Percentiles rank a stretch among this genome's conserved stretches.
These are phyloP conservation scores for Chelon auratus DNA, from an alignment of 2,797 vertebrate genomes.

Conservation along the genomic window DNA sequence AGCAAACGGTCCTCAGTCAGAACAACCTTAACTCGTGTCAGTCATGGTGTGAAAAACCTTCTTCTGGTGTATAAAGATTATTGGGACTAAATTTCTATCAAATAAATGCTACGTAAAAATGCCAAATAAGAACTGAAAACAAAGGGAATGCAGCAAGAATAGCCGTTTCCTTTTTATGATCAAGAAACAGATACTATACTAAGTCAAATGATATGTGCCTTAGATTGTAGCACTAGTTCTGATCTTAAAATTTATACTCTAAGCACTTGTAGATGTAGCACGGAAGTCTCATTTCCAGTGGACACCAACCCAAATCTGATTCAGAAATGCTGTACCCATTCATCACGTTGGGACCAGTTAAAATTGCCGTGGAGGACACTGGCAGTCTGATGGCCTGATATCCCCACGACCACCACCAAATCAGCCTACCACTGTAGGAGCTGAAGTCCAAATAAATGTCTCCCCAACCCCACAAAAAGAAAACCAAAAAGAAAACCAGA, in stretches of 20 bases:
- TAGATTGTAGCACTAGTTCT: not conserved
- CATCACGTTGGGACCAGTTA: not conserved
- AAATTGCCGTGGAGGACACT: not conserved
- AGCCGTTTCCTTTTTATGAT: not conserved
- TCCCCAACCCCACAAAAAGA: not conserved
- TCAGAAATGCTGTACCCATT: not conserved
- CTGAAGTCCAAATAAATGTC: conserved; percentile 8
- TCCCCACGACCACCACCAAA: conserved; percentile 7
- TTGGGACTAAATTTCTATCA: conserved; percentile 6
- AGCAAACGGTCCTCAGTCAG: conserved; percentile 39
- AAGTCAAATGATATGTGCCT: not conserved
- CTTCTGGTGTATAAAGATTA: conserved; percentile 35
- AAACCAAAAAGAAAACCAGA: no score
- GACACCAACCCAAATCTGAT: not conserved
- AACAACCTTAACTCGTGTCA: conserved; percentile 39
- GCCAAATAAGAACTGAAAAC: not conserved
- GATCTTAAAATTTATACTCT: not conserved
- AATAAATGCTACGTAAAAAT: conserved; percentile 3
- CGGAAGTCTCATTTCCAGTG: not conserved
- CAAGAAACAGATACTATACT: not conserved
- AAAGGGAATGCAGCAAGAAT: not conserved
- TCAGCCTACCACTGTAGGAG: not conserved
- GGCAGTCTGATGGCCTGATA: conserved; percentile 2
- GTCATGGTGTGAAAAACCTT: conserved; percentile 42
- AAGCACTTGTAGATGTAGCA: not conserved